A percentile compares a stretch with the other conserved stretches of the same genome.
phyloP scores from a whole-genome alignment of 1,140 invertebrate species.

The Papilio glaucus region DNA sequence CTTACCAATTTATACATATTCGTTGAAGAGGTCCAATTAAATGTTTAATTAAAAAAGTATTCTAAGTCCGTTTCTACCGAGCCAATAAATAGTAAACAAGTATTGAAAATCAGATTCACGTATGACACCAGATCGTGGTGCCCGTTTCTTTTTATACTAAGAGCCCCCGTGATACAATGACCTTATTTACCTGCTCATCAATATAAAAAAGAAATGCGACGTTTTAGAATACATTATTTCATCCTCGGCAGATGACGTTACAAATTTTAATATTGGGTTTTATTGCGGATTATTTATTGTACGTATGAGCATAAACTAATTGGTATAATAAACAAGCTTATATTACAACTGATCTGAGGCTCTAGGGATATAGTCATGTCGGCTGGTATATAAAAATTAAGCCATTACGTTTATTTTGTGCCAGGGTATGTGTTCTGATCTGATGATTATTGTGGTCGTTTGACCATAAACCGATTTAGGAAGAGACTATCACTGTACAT shows the following conservation, averaged over 20 bases:
- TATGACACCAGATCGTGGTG: background rate
- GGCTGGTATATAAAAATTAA: too few species aligned
- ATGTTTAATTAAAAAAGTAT: background rate
- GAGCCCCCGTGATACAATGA: background rate
- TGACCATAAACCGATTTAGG: too few species aligned
- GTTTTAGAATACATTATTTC: background rate
- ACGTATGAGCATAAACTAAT: background rate
- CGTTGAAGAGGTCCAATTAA: background rate
- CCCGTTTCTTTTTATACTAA: slow-evolving; percentile 11
- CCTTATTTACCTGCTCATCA: slow-evolving; percentile 5
- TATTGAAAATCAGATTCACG: slow-evolving; percentile 6
- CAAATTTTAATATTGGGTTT: slow-evolving; percentile 2
- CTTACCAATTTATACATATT: slow-evolving; percentile 22
- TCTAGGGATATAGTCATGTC: too few species aligned
- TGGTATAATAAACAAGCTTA: background rate
- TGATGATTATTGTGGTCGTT: too few species aligned
- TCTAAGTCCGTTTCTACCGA: background rate
- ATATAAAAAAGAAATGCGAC: slow-evolving; percentile 18
- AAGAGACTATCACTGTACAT: too few species aligned
- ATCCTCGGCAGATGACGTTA: background rate
- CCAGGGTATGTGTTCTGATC: too few species aligned
- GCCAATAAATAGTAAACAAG: background rate
- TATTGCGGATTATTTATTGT: background rate
- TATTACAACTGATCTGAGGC: too few species aligned
- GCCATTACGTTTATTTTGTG: too few species aligned